Evolutionary conservation across 2,888 invertebrate species (phyloP).

Genomic region (Norana najaformis): DNA sequence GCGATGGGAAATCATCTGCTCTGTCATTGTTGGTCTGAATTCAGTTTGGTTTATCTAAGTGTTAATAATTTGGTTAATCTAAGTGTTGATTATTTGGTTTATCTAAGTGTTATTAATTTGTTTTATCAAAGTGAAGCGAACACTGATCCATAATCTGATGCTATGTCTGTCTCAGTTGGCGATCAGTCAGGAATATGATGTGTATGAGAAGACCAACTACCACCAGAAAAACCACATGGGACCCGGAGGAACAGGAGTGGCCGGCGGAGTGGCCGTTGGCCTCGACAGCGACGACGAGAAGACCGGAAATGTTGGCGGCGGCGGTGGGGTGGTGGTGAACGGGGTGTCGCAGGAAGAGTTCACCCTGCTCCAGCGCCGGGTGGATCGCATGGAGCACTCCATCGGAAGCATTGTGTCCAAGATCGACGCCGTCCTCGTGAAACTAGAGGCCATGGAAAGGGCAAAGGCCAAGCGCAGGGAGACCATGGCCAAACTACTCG

Average conservation of each 20-base stretch:
- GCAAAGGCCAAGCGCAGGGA: slow-evolving; percentile 64
- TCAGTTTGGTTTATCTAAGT: no score
- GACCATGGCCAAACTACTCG: slow-evolving; percentile 63
- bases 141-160: neutral
- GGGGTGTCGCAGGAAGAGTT: slow-evolving; percentile 58
- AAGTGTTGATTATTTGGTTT: no score
- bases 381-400: slow-evolving; percentile 66
- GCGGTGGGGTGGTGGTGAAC: neutral
- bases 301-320: neutral
- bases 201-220: slow-evolving; percentile 16
- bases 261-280: neutral
- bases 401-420: slow-evolving; percentile 65
- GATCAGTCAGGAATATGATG: slow-evolving; percentile 14
- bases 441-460: slow-evolving; percentile 65
- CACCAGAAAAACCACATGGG: neutral
- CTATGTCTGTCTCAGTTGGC: neutral
- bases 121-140: neutral
- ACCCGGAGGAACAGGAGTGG: neutral
- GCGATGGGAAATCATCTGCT: no score
- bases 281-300: neutral
- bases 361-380: slow-evolving; percentile 63
- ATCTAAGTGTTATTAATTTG: neutral
- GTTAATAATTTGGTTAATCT: no score
- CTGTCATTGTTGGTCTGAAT: no score
- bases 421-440: slow-evolving; percentile 66